These are phyloP conservation scores for Apodemia mormo DNA, from an alignment of 2,888 invertebrate species.

Conservation along the genomic window DNA sequence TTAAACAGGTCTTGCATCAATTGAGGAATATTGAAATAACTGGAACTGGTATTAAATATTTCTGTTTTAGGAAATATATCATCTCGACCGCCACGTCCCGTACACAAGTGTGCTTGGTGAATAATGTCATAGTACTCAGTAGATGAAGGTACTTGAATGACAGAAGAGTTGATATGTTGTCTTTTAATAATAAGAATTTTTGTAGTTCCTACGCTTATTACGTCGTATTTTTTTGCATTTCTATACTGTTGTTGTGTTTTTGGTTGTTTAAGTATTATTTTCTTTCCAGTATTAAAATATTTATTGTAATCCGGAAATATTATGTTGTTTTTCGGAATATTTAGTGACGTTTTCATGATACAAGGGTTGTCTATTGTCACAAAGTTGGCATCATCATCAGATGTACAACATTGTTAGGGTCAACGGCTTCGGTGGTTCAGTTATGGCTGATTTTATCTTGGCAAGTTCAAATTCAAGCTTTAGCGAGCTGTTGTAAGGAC, in stretches of 20 bases:
- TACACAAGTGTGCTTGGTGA: constrained; percentile 25
- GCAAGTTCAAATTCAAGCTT: no score
- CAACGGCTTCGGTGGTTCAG: no score
- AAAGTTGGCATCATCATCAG: no score
- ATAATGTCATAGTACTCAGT: constrained; percentile 26
- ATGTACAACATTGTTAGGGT: no score
- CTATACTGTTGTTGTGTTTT: constrained; percentile 18
- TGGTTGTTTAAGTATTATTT: not conserved
- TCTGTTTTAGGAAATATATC: constrained; percentile 23
- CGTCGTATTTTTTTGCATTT: constrained; percentile 23
- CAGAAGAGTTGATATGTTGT: constrained; percentile 17
- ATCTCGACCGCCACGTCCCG: constrained; percentile 30
- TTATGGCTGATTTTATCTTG: no score
- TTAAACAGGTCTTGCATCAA: constrained; percentile 27
- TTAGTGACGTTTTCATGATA: no score
- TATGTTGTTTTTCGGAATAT: no score
- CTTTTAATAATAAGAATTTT: constrained; percentile 27
- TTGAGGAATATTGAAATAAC: constrained; percentile 27
- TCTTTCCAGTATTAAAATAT: no score
- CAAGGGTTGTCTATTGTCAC: no score
- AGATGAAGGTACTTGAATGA: constrained; percentile 21
- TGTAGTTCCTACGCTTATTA: constrained; percentile 25
- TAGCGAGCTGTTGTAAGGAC: no score
- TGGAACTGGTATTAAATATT: constrained; percentile 29
- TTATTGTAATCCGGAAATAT: no score